These are phyloP conservation scores for Tenualosa thibaudeaui DNA, from an alignment of 2,797 vertebrate species.

Conservation along the genomic window DNA sequence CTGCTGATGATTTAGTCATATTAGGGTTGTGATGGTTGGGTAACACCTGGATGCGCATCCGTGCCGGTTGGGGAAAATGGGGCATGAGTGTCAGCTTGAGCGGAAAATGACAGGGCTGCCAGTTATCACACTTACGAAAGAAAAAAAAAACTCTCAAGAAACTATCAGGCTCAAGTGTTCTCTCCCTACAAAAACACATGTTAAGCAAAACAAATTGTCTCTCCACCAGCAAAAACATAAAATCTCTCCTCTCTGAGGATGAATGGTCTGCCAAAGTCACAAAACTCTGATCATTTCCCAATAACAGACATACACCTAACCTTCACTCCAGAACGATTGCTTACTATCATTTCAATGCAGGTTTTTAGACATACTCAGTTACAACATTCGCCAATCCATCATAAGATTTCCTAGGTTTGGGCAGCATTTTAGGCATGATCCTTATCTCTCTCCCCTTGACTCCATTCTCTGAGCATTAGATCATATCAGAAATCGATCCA, in stretches of 20 bases:
- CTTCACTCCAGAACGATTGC: not conserved
- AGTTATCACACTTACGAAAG: not conserved
- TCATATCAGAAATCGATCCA: not conserved
- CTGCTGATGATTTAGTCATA: not conserved
- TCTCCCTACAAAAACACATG: not conserved
- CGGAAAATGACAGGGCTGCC: not conserved
- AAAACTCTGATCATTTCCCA: not conserved
- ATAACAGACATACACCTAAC: not conserved
- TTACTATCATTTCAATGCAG: not conserved
- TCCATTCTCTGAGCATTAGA: not conserved
- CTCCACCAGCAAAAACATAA: not conserved
- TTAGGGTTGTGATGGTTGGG: not conserved
- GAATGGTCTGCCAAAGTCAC: not conserved
- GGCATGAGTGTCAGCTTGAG: not conserved
- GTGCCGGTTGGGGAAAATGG: not conserved
- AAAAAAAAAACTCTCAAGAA: not conserved
- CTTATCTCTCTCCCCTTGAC: not conserved
- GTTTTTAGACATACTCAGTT: too few relatives aligned
- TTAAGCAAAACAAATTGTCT: not conserved
- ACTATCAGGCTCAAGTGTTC: not conserved
- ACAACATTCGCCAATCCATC: too few relatives aligned
- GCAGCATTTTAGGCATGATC: too few relatives aligned
- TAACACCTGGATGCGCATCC: not conserved
- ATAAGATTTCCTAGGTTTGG: too few relatives aligned
- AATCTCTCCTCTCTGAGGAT: not conserved